A percentile compares a stretch with the other conserved stretches of the same genome.
These are phyloP conservation scores for Strongylocentrotus purpuratus DNA, from an alignment of 35 echinoderm and acorn worm species.

Conservation along the genomic window DNA sequence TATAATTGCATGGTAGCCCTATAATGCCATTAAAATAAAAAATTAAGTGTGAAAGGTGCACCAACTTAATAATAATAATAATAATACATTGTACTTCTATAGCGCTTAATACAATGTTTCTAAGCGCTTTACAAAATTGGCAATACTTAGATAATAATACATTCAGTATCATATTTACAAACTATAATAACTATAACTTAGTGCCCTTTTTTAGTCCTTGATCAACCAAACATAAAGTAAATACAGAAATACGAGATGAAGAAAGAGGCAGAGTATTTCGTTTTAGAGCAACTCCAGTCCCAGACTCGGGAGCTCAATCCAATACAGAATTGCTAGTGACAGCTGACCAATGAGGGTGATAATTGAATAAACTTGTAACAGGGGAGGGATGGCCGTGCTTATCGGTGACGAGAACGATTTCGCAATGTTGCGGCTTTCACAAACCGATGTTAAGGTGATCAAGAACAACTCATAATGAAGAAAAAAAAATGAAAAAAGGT, in stretches of 20 bases:
- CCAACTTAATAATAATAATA: too few species aligned
- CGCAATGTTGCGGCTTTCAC: neutral
- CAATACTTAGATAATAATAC: too few species aligned
- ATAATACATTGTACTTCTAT: too few species aligned
- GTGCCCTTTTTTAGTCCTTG: too few species aligned
- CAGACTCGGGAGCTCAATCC: neutral
- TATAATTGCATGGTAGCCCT: too few species aligned
- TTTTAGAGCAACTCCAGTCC: neutral
- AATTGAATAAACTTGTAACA: constrained; percentile 13
- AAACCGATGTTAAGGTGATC: neutral
- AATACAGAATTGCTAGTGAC: constrained; percentile 3
- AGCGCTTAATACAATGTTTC: too few species aligned
- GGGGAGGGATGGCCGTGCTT: neutral
- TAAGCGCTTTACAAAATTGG: too few species aligned
- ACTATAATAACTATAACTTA: too few species aligned
- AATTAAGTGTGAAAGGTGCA: too few species aligned
- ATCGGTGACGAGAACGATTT: neutral
- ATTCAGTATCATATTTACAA: too few species aligned
- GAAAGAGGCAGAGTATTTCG: neutral
- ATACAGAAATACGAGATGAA: neutral
- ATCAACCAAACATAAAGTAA: neutral
- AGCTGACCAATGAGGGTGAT: neutral
- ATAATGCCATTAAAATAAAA: too few species aligned
- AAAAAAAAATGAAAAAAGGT: neutral
- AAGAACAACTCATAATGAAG: neutral